Conservation (phyloP, 92 coral and sea anemone genomes). For the Desmophyllum pertusum region DNA sequence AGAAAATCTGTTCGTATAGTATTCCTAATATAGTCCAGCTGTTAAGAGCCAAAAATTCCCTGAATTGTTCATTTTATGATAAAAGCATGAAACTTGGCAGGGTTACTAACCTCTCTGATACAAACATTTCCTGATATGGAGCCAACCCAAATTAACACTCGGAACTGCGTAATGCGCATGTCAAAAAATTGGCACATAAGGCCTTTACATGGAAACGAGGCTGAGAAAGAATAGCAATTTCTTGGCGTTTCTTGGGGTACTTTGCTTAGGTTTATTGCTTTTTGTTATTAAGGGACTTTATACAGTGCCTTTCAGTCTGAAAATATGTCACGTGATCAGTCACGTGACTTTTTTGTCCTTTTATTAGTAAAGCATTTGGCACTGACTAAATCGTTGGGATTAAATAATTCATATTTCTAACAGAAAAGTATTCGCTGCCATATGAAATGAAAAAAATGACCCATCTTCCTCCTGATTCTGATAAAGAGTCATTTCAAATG, state of each 20-base stretch:
- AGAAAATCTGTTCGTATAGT: too few relatives aligned
- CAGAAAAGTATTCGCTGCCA: too few relatives aligned
- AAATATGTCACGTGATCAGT: not conserved
- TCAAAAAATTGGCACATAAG: conserved; percentile 14
- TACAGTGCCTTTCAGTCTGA: not conserved
- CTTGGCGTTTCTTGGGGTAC: not conserved
- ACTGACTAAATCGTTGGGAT: too few relatives aligned
- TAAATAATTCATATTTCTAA: too few relatives aligned
- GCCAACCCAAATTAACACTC: conserved; percentile 44
- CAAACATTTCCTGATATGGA: conserved; percentile 63
- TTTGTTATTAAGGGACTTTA: not conserved
- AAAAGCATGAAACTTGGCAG: conserved; percentile 70
- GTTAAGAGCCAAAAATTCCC: conserved; percentile 58
- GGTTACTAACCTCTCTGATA: conserved; percentile 45
- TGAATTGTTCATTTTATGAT: conserved; percentile 67
- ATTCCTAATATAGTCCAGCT: conserved; percentile 70
- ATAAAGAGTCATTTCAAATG: too few relatives aligned
- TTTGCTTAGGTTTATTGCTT: not conserved
- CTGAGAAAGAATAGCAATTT: not conserved
- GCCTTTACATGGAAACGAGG: conserved; percentile 24
- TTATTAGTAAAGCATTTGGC: too few relatives aligned
- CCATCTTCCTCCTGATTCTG: too few relatives aligned
- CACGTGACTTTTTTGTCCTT: not conserved
- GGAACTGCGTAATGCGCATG: conserved; percentile 58
- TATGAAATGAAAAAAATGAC: too few relatives aligned